Evolutionary conservation across 2,888 invertebrate species (phyloP), one percentile per base, ranked within the genome.

Genomic region (Lysandra bellargus): DNA sequence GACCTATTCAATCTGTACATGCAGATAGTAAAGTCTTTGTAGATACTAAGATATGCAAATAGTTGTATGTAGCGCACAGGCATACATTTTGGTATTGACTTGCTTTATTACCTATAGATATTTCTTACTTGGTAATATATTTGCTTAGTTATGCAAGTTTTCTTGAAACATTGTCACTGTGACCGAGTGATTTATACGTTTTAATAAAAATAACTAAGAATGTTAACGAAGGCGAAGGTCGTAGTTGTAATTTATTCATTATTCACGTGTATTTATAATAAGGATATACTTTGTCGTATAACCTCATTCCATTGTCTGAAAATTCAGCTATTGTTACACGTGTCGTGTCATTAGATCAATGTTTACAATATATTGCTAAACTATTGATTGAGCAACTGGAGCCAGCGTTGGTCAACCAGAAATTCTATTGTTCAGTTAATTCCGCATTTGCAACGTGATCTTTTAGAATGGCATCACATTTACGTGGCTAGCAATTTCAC

Each of bases 341-440:
- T 76, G n/a, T 23, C 75, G 49, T 44, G 76, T 76, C 76, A 76
- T 57, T 76, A 76, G 76, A 76, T 53, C 76, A 76, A 76, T 76
- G 76, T 76, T 76, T 76, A 76, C 53, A 57, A 53, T 76, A 57
- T 57, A 76, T 76, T 76, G 53, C 57, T 57, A 23, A 53, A 53
- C 53, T 30, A 49, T 69, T 12, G 75, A 37, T 75, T 75, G 49
- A 23, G 44, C 75, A 75, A 75, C 23, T n/a, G 30, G 44, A 75
- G 44, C 12, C 23, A 49, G 44, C 44, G 44, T 49, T 75, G 75
- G 30, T 44, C 23, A 44, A 75, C 75, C 75, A 75, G 33, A 69
- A 69, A 69, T 69, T 69, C 69, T 69, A 69, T 69, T 69, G 69
- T 69, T 69, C 23, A 69, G 69, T 69, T 14, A 37, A 69, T 69